A percentile compares a stretch with the other conserved stretches of the same genome.
These are phyloP conservation scores for Trissoscelio sp. DNA, from an alignment of 2,888 invertebrate genomes.

Conservation along the genomic window DNA sequence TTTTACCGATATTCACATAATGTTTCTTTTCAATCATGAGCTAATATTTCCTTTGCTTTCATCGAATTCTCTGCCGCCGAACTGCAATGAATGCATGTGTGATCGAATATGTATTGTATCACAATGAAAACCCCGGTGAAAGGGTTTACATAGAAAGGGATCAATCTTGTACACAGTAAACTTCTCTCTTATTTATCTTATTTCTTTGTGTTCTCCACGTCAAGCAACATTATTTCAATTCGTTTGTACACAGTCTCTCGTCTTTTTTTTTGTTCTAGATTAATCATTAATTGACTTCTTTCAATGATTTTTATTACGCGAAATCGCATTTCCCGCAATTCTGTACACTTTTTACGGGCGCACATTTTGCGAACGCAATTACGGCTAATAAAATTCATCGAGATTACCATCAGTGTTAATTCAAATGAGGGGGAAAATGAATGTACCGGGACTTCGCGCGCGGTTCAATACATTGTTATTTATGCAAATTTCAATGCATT, in stretches of 20 bases:
- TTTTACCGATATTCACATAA: slow-evolving; percentile 67
- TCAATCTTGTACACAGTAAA: slow-evolving; percentile 59
- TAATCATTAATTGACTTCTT: not conserved
- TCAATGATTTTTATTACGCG: not conserved
- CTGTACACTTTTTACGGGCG: no score
- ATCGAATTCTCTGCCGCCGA: slow-evolving; percentile 63
- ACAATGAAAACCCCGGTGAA: slow-evolving; percentile 59
- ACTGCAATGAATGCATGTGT: slow-evolving; percentile 61
- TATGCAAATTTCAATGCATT: slow-evolving; percentile 28
- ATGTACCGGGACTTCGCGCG: not conserved
- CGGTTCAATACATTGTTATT: slow-evolving; percentile 40
- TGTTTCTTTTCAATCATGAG: slow-evolving; percentile 69
- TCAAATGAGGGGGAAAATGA: slow-evolving; percentile 38
- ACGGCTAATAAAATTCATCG: slow-evolving; percentile 29
- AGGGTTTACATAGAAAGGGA: slow-evolving; percentile 61
- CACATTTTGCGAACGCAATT: slow-evolving; percentile 25
- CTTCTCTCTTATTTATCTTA: slow-evolving; percentile 45
- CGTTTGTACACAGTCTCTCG: slow-evolving; percentile 7
- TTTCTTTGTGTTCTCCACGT: slow-evolving; percentile 26
- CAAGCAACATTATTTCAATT: slow-evolving; percentile 31
- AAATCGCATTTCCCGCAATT: no score
- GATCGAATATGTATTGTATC: slow-evolving; percentile 65
- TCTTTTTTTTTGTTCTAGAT: not conserved
- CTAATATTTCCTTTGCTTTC: slow-evolving; percentile 68
- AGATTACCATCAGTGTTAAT: slow-evolving; percentile 42